These are phyloP conservation scores for Helogale parvula DNA, from an alignment of 2,113 vertebrate species.

Conservation along the genomic window DNA sequence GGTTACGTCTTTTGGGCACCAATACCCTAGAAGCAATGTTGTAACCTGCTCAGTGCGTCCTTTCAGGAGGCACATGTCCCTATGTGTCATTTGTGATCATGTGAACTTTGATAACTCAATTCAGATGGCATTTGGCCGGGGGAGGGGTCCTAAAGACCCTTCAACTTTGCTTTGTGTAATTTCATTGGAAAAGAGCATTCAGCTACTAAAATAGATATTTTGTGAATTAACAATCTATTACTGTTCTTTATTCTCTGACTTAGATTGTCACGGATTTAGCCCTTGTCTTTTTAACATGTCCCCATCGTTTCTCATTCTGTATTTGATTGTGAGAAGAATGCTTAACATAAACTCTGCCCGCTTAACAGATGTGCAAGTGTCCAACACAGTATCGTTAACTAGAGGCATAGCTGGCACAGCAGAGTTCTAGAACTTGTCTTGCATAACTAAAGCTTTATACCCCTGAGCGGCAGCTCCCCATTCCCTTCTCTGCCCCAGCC, in stretches of 20 bases:
- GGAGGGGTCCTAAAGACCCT: not conserved
- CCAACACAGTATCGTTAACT: not conserved
- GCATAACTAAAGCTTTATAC: not conserved
- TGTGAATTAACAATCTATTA: not conserved
- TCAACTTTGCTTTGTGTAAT: not conserved
- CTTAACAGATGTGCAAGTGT: not conserved
- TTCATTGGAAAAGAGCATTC: conserved; percentile 15
- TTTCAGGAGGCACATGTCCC: not conserved
- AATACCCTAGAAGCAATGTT: not conserved
- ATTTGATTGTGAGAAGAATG: not conserved
- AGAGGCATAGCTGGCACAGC: not conserved
- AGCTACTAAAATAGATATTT: not conserved
- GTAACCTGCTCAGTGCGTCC: not conserved
- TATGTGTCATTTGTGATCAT: not conserved
- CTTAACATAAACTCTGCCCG: not conserved
- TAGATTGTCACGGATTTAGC: not conserved
- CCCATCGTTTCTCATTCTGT: not conserved
- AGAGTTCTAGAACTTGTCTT: not conserved
- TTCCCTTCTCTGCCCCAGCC: not conserved
- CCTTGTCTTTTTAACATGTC: not conserved
- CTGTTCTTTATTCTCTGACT: not conserved
- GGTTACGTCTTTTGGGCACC: not conserved
- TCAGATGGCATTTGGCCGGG: not conserved
- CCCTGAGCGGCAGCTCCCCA: not conserved
- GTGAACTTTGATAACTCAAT: not conserved